phyloP scores from a whole-genome alignment of 2,888 invertebrate species.

The Exephanes ischioxanthus region DNA sequence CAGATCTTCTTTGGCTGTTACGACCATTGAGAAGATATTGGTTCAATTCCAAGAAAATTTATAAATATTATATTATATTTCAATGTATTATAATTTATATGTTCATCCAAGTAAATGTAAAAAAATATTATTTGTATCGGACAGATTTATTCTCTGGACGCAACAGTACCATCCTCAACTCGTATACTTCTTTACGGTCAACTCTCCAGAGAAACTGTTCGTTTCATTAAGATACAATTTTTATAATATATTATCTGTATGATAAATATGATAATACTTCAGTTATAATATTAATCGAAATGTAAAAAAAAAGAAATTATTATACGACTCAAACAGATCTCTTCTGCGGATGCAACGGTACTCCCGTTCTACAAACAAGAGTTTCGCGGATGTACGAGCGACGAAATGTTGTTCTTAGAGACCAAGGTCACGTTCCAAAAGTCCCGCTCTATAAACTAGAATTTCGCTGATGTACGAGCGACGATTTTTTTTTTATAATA shows the following conservation, averaged over 20 bases:
- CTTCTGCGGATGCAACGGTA: neutral
- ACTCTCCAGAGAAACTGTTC: neutral
- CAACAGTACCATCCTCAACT: no score
- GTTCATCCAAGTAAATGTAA: no score
- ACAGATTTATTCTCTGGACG: no score
- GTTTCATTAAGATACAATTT: neutral
- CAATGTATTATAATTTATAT: no score
- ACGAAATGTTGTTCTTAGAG: no score
- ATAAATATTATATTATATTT: no score
- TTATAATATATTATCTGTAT: neutral
- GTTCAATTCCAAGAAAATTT: no score
- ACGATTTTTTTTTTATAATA: no score
- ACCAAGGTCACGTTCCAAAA: neutral
- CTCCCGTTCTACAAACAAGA: neutral
- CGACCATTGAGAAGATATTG: no score
- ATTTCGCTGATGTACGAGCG: neutral
- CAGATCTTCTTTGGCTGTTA: no score
- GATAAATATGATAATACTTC: neutral
- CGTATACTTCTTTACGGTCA: neutral
- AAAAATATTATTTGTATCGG: no score
- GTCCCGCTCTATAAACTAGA: neutral
- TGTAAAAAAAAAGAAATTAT: neutral
- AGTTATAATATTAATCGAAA: neutral
- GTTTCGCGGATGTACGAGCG: neutral
- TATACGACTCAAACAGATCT: neutral